Percentiles rank a stretch among this genome's conserved stretches.
phyloP scores from a whole-genome alignment of 2,113 vertebrate species.

The Zootoca vivipara region DNA sequence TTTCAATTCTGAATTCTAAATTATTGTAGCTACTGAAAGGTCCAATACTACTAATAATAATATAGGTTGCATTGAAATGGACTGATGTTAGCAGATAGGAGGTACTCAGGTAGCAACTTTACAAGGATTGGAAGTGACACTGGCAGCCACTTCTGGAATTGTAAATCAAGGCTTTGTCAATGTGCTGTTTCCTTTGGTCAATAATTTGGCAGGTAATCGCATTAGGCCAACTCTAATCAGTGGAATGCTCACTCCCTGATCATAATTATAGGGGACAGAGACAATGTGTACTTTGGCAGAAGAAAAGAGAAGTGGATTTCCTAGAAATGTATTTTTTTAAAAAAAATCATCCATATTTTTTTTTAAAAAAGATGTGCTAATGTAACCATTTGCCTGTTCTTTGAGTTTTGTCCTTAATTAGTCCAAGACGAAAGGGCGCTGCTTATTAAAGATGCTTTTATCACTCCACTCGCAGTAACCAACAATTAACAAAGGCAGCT shows the following conservation, averaged over 20 bases:
- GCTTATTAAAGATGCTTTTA: slow-evolving; percentile 47
- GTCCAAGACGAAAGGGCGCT: background rate
- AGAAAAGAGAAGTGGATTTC: slow-evolving; percentile 10
- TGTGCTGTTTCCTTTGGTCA: slow-evolving; percentile 31
- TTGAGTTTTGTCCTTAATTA: slow-evolving; percentile 53
- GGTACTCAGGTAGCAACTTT: fast-evolving
- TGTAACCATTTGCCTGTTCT: slow-evolving; percentile 21
- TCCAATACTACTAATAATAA: too few relatives aligned
- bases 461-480: slow-evolving; percentile 37
- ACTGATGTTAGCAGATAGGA: background rate
- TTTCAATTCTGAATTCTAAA: too few relatives aligned
- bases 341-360: background rate
- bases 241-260: slow-evolving; percentile 25
- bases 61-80: background rate
- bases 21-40: too few relatives aligned
- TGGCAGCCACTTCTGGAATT: background rate
- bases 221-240: slow-evolving; percentile 29
- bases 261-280: slow-evolving; percentile 34
- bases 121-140: background rate
- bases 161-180: slow-evolving; percentile 19
- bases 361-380: background rate
- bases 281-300: slow-evolving; percentile 9
- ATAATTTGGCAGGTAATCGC: slow-evolving; percentile 41
- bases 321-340: background rate
- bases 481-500: slow-evolving; percentile 57